Evolutionary conservation across 2,888 invertebrate genomes (phyloP), one percentile per base, ranked within the genome.

Genomic region (Sipha maydis): DNA sequence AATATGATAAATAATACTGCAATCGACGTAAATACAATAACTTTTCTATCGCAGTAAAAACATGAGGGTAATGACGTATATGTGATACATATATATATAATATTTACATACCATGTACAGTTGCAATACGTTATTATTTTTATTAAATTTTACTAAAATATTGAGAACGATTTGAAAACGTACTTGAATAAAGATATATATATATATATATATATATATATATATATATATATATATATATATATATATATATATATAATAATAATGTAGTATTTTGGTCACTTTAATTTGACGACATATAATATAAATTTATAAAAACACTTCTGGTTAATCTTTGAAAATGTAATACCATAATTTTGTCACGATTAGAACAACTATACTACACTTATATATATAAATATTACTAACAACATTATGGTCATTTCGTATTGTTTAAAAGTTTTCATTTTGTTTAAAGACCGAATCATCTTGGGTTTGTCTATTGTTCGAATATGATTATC

Each of bases 401-500:
- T n/a, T 73, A 71, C 1, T n/a, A 21, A 56, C 38, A 76, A 56
- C 54, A 56, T 83, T 84, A 76, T 38, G 56, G 56, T 73, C 28
- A 75, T 61, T 80, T 80, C 41, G 28, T 71, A 85, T 75, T 85
- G 69, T 85, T 48, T 34, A 78, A 31, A 69, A 56, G 69, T 19
- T 86, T 86, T 80, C 54, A 38, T 79, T 88, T 80, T 88, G 86
- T 80, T 88, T 80, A 82, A 82, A 82, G 7, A 88, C 82, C 75
- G 82, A 75, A 75, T 82, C 67, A 75, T 82, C 88, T 82, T 75
- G 31, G 4, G 38, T 71, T 79, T 67, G 41, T 67, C 86, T 79
- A 79, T 86, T 86, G 79, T 86, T 86, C 67, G 61, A 54, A 56
- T 56, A 28, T 38, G 17, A 76, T 76, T 21, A 84, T 41, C 41